Base-by-base conservation (phyloP, 2,797 vertebrate genomes). In the Halcyon badia region DNA sequence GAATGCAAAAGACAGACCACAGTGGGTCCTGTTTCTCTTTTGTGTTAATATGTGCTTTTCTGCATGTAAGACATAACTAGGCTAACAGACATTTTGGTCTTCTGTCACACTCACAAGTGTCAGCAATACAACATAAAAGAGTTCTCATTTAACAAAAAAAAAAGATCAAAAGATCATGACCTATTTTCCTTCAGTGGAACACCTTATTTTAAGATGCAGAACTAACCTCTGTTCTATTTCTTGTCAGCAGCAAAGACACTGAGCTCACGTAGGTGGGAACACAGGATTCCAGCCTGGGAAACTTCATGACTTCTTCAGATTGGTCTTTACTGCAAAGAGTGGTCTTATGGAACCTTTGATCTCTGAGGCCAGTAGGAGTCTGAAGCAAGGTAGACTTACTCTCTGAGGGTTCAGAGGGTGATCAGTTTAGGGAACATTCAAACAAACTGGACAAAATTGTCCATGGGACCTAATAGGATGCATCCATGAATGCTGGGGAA, bases 181-280 rank as follows among this genome's bases (percentile, higher is more conserved):
- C 91, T 83, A 94, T 93, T 97, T 97, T 96, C 56, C n/a, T 92
- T 42, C 64, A 64, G 70, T 68, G 82, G 52, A 93, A 87, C 75
- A 84, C 33, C 41, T 94, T 86, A 52, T 90, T 90, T 90, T 87
- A 73, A 90, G 41, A 77, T 54, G 19, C 73, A 75, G 78, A 95
- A 90, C 77, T 65, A 82, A 85, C 37, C 33, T 95, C 33, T 1
- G 1, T 42, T 91, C 73, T 87, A 35, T 86, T 77, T 84, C 24
- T 64, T 64, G 35, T 37, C 80, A 73, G 70, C 35, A 87, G 14
- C 52, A 81, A 85, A 85, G 28, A 75, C 61, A 61, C 21, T 46
- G 33, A 64, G 46, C 31, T 91, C 75, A 65, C 0, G 0, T 9
- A 57, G 58, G 42, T 2, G 2, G 33, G 49, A 87, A 79, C 22